Percentiles rank a stretch among this genome's conserved stretches.
Conservation (phyloP, 2,113 vertebrate genomes). For the Zosterops lateralis region DNA sequence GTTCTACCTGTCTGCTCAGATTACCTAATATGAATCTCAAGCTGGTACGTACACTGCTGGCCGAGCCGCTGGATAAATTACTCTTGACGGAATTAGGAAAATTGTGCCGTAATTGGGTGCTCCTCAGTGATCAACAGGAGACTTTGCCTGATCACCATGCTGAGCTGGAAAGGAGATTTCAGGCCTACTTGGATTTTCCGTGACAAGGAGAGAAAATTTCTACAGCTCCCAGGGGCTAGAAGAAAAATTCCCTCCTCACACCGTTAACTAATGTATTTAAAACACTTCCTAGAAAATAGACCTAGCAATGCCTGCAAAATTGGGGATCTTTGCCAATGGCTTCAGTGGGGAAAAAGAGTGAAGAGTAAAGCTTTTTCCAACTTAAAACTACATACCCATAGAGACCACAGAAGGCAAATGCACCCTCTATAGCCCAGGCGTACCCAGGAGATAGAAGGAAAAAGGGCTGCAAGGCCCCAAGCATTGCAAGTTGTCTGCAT, state of each 20-base stretch:
- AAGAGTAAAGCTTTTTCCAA: not conserved
- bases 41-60: not conserved
- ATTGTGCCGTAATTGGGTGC: not conserved
- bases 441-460: not conserved
- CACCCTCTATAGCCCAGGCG: not conserved
- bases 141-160: not conserved
- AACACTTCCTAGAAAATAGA: not conserved
- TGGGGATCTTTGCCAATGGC: not conserved
- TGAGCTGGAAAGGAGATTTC: not conserved
- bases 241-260: not conserved
- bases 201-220: not conserved
- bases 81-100: not conserved
- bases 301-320: not conserved
- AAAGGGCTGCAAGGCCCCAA: not conserved
- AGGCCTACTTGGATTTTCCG: not conserved
- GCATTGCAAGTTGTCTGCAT: rapidly evolving
- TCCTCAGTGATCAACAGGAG: not conserved
- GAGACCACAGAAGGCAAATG: not conserved
- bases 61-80: not conserved
- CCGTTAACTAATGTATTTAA: not conserved
- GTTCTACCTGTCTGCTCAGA: conserved; percentile 44
- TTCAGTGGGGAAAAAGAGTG: not conserved
- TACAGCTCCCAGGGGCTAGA: not conserved
- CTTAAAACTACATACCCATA: not conserved
- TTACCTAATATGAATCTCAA: not conserved